phyloP scores from a whole-genome alignment of 2,113 vertebrate genomes.

The Rhinoptilus africanus region DNA sequence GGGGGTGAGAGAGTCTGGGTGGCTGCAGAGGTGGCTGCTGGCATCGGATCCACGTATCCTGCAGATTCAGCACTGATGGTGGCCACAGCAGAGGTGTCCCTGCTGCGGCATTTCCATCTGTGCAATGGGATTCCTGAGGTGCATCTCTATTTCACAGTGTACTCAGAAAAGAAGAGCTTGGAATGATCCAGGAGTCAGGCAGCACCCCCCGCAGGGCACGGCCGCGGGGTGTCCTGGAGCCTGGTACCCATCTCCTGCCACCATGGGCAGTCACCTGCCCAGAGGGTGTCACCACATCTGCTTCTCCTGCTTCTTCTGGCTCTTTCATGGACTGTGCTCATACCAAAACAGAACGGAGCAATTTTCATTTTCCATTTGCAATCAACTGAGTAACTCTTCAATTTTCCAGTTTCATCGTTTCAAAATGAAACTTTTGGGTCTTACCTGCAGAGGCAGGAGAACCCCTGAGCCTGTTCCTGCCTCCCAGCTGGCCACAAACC shows the following conservation, averaged over 20 bases:
- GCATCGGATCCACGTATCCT: accelerated
- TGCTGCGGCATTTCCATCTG: accelerated
- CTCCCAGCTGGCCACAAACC: not conserved
- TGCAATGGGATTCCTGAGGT: not conserved
- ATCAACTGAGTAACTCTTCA: not conserved
- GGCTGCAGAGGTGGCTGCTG: not conserved
- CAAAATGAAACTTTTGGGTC: not conserved
- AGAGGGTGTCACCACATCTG: not conserved
- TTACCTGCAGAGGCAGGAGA: not conserved
- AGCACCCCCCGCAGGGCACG: not conserved
- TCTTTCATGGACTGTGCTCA: accelerated
- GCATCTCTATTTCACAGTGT: not conserved
- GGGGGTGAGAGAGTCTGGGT: not conserved
- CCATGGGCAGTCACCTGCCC: accelerated
- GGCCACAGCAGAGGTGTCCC: not conserved
- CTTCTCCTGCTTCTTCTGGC: not conserved
- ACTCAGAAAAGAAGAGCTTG: not conserved
- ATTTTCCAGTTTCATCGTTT: not conserved
- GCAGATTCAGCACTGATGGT: not conserved
- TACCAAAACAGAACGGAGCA: accelerated
- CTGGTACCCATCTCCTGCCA: not conserved
- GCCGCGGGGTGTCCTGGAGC: accelerated
- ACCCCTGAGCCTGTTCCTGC: not conserved
- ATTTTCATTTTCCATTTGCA: not conserved
- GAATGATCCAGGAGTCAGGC: not conserved